Percentiles rank a stretch among this genome's conserved stretches.
These are phyloP conservation scores for Condylura cristata DNA, from an alignment of 2,113 vertebrate species.

Conservation along the genomic window DNA sequence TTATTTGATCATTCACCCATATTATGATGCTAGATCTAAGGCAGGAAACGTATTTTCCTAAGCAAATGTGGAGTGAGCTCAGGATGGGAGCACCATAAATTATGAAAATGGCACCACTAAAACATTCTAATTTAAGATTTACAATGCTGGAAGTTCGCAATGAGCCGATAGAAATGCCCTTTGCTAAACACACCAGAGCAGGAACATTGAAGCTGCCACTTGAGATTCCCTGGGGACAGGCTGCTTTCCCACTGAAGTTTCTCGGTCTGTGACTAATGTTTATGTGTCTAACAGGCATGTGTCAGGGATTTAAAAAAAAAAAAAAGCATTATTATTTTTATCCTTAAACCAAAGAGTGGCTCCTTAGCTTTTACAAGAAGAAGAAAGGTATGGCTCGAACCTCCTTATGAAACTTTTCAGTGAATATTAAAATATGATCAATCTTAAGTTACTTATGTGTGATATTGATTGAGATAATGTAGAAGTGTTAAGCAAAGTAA, in stretches of 20 bases:
- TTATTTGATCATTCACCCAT: neutral
- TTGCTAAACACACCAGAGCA: neutral
- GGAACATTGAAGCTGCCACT: neutral
- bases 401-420: neutral
- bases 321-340: neutral
- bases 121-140: constrained; percentile 16
- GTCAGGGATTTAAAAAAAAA: neutral
- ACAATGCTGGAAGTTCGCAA: neutral
- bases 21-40: neutral
- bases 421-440: neutral
- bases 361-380: neutral
- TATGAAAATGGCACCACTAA: constrained; percentile 57
- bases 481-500: constrained; percentile 21
- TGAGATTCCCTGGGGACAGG: rapidly evolving
- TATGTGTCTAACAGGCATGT: neutral
- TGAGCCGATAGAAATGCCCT: neutral
- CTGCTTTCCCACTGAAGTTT: neutral
- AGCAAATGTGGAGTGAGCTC: constrained; percentile 40
- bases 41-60: constrained; percentile 50
- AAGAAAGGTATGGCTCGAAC: neutral
- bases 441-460: neutral
- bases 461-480: neutral
- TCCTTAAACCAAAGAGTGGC: neutral
- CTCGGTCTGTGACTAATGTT: neutral
- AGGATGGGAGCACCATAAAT: constrained; percentile 20